phyloP scores from a whole-genome alignment of 1,140 invertebrate species.

The Pseudobourletiella spinata region DNA sequence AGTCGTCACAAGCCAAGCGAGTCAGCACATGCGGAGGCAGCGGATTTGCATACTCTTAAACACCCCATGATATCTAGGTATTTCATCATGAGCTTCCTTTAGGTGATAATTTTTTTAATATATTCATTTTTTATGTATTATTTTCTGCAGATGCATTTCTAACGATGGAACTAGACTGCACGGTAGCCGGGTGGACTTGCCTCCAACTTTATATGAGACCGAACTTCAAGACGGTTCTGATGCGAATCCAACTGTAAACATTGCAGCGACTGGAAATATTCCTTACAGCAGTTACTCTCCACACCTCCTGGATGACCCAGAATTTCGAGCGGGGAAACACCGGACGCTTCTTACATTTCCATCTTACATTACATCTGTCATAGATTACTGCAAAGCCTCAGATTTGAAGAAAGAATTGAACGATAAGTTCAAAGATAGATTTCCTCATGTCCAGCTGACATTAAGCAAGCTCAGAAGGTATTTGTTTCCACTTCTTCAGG shows the following conservation, averaged over 20 bases:
- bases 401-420: constrained; percentile 96
- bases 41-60: neutral
- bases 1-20: neutral
- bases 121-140: no score
- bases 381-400: constrained; percentile 92
- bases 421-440: constrained; percentile 92
- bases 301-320: constrained; percentile 86
- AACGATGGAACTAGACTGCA: no score
- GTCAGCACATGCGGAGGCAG: neutral
- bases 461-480: constrained; percentile 94
- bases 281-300: no score
- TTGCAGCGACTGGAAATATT: no score
- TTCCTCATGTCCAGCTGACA: constrained; percentile 87
- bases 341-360: constrained; percentile 87
- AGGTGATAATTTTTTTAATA: no score
- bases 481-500: neutral
- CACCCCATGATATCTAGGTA: neutral
- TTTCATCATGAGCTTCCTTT: no score
- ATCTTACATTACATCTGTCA: constrained; percentile 92
- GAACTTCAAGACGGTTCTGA: no score
- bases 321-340: constrained; percentile 82
- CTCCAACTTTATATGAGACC: no score
- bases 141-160: no score
- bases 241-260: no score
- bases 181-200: no score